A percentile compares a stretch with the other conserved stretches of the same genome.
Evolutionary conservation across 2,113 vertebrate genomes (phyloP).

Genomic region (Donacobius atricapilla): DNA sequence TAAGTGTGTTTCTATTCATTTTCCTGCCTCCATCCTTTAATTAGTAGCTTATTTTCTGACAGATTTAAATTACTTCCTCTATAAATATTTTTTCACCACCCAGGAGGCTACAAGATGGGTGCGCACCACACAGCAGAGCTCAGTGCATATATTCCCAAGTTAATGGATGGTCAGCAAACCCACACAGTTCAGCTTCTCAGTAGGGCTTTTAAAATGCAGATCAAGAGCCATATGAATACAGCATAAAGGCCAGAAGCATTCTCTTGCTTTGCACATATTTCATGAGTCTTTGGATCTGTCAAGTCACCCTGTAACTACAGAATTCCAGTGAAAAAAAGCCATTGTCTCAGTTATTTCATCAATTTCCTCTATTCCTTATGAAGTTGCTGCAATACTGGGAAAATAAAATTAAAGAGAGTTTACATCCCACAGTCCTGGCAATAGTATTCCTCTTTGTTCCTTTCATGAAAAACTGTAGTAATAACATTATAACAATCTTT

Average conservation of each 20-base stretch:
- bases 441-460: neutral
- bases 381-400: neutral
- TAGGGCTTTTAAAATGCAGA: neutral
- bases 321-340: neutral
- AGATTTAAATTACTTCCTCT: neutral
- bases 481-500: neutral
- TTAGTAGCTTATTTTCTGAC: neutral
- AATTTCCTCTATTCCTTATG: neutral
- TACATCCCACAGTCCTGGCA: neutral
- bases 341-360: neutral
- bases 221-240: neutral
- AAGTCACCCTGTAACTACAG: neutral
- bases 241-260: neutral
- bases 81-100: neutral
- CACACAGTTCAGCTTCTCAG: neutral
- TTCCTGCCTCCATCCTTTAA: neutral
- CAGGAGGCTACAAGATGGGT: neutral
- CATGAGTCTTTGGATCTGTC: neutral
- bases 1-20: neutral
- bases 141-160: neutral
- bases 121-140: neutral
- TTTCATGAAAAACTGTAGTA: neutral
- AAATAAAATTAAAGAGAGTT: neutral
- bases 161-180: neutral
- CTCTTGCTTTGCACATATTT: neutral